Base-by-base conservation (phyloP, 2,113 vertebrate genomes). In the Gopherus flavomarginatus region DNA sequence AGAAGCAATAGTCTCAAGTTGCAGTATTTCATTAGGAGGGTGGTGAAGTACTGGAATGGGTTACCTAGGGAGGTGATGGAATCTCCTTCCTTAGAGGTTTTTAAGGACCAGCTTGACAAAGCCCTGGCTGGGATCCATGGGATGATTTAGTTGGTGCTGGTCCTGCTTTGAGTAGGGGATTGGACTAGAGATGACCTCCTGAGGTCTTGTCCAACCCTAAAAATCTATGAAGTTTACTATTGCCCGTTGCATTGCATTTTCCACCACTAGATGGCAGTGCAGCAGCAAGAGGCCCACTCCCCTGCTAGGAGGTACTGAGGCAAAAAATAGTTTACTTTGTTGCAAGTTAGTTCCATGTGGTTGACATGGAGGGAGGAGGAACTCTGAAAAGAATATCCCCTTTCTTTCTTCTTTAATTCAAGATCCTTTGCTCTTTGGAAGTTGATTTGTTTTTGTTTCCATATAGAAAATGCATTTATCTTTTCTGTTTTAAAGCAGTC, bases 241-340 rank as follows among this genome's bases (percentile, higher is more conserved):
- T n/a, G 56, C 65, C 35, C 29, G 44, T 54, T 89, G 49, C 42
- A 50, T 50, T 82, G 53, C 49, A n/a, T 52, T 83, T 89, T 89
- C 95, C 77, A 86, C 95, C 96, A 93, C 85, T 90, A 85, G 95
- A 94, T 95, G 95, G 92, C 95, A 96, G 96, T 83, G 69, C 2
- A 3, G 94, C 94, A 90, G 93, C 88, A 95, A 97, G 83, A 91
- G 95, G 94, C 5, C 86, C 59, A 50, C 38, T 90, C 59, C 54
- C 5, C 35, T 31, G 21, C 75, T 2, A 0, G 38, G 19, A 53
- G 54, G 24, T 54, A 56, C 47, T 49, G 47, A 87, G 90, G 52
- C n/a, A 88, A 94, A 83, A 42, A 11, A 77, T 78, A 16, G 49
- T 83, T 93, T 93, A 29, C 56, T 77, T 81, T 53, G 38, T 53